Evolutionary conservation across 2,797 vertebrate species (phyloP), one percentile per base, ranked within the genome.

Genomic region (Sebastiscus tertius): DNA sequence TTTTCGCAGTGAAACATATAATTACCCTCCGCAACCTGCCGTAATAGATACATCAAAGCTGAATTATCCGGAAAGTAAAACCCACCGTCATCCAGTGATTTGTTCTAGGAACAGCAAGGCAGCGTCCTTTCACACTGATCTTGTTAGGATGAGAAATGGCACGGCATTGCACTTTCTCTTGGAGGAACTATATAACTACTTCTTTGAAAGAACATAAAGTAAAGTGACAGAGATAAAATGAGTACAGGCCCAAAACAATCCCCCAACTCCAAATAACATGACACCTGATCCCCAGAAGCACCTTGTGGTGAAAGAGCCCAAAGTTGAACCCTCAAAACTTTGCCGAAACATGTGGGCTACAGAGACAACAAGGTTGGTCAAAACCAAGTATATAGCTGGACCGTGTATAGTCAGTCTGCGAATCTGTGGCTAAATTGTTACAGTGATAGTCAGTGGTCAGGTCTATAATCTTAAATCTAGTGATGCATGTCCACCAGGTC

Each of bases 131-230:
- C 8, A 46, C 26, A 27, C 11, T 67, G 55, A 69, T 70, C 24
- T 29, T 24, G 42, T 77, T 58, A 36, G 24, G 39, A 65, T 72
- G 72, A 74, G 61, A 60, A 77, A 66, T 71, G 36, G 14, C 34
- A n/a, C 18, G 54, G 56, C 11, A 36, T 7, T 39, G 27, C 14
- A 4, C 6, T 64, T 24, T 49, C 20, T 70, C 6, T 3, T 8
- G 34, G 36, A 39, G 54, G 18, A 82, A 46, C 22, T 39, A 26
- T 33, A 29, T 39, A 29, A 13, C 24, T 11, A 31, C 31, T 14
- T 26, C 11, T 26, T 46, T 77, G 13, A 74, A 67, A 73, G 13
- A 72, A 56, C 42, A 77, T 80, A 20, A 81, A 77, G 46, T 63
- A 20, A 81, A 67, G 26, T 63, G 58, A 58, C 58, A 75, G 10